Base-by-base conservation (phyloP, 2,113 vertebrate genomes). In the Callipepla californica region DNA sequence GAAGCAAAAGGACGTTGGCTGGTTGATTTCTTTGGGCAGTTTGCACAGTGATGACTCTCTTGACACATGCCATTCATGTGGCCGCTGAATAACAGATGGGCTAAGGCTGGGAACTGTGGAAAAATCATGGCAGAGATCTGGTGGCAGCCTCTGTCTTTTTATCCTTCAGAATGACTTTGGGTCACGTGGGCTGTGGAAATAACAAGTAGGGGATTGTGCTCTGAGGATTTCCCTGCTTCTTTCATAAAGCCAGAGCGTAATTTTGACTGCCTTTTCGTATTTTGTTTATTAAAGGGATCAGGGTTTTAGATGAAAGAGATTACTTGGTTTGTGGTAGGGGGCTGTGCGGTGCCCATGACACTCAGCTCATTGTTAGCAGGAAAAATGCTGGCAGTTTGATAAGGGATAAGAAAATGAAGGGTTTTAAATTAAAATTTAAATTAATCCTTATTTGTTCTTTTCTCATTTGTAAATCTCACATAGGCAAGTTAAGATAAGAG, bases 31-130 rank as follows among this genome's bases (percentile, higher is more conserved):
- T 98, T 98, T 98, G 97, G 97, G 96, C 97, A 97, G 97, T 98
- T 98, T 99, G 98, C 97, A 97, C 96, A 98, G 97, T 96, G 95
- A 97, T 96, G 97, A 97, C 97, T 98, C 97, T 98, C 98, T 97
- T 98, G 98, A 99, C 98, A 99, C 98, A 98, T 98, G 98, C 98
- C 98, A 98, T 99, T 99, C 98, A 99, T 98, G 96, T 95, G 96
- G 97, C 97, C 90, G 75, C 97, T 97, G 97, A 96, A 97, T 97
- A 99, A 98, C 99, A 99, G 99, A 99, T 99, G 99, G 99, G 98
- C 97, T 97, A 97, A 98, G 98, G 98, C 97, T 98, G 98, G 98
- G 98, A 98, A 98, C 97, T 98, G 98, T 97, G 97, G 97, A 97
- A 98, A 97, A 97, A 97, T 97, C 97, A 95, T 98, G 98, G 98